Percentiles rank a stretch among this genome's conserved stretches.
phyloP scores from a whole-genome alignment of 2,113 vertebrate species.

The Sakesphorus luctuosus region DNA sequence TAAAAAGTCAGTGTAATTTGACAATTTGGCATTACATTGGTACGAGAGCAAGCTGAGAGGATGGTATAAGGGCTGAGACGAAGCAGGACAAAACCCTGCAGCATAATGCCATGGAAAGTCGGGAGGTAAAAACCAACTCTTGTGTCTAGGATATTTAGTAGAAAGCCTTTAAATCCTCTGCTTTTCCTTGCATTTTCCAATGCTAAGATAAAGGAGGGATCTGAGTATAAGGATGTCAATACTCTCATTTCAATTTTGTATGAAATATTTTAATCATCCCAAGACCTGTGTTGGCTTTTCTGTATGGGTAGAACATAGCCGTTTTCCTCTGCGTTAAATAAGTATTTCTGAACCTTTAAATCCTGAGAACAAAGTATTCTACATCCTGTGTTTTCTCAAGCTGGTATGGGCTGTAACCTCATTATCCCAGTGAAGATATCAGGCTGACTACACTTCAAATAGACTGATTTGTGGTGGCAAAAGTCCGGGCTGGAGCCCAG shows the following conservation, averaged over 20 bases:
- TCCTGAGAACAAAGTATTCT: neutral
- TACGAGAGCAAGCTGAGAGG: neutral
- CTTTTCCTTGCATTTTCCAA: neutral
- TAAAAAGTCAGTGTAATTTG: neutral
- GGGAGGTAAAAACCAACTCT: neutral
- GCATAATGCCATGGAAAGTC: neutral
- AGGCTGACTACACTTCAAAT: neutral
- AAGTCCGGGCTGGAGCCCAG: constrained; percentile 11
- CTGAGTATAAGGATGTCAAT: neutral
- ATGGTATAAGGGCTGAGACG: neutral
- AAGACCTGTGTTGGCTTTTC: neutral
- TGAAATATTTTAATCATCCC: neutral
- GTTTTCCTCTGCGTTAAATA: neutral
- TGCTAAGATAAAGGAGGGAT: neutral
- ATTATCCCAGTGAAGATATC: neutral
- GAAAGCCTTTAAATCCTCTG: neutral
- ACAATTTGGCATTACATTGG: neutral
- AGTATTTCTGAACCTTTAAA: neutral
- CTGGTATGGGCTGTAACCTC: neutral
- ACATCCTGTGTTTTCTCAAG: neutral
- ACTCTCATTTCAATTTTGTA: neutral
- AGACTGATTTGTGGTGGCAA: constrained; percentile 13
- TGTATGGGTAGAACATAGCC: neutral
- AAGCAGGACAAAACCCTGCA: neutral
- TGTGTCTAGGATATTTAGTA: neutral